Base-by-base conservation (phyloP, 2,888 invertebrate species). In the Anthophora plumipes region DNA sequence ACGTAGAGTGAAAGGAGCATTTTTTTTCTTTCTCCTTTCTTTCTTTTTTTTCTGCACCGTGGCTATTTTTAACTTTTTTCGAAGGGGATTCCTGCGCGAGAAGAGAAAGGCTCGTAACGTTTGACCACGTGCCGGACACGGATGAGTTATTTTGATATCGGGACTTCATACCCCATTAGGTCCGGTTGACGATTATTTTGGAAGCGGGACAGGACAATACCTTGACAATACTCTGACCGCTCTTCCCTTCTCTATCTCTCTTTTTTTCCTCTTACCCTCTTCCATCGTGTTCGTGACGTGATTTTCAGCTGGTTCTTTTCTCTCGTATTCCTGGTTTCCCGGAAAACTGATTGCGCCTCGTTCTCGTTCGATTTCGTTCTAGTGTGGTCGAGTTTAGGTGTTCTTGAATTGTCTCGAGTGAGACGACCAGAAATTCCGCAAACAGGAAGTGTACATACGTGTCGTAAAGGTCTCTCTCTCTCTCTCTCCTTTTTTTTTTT, bases 101-200 rank as follows among this genome's bases (percentile, higher is more conserved):
- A 67, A 66, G 80, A 73, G 83, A 82, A 84, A 85, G 78, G 67
- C 69, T 70, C 69, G 69, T 63, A 70, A 59, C 74, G 76, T 78
- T 85, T 85, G 88, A 88, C 89, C 85, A 77, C 87, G 83, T 77
- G 85, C 83, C 78, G 89, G 88, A 86, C 86, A 88, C 88, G 89
- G 84, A 83, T 83, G 91, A 90, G 89, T 90, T 91, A 91, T 91
- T 92, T 91, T 91, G 91, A 91, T 93, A 93, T 93, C 93, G 88
- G 92, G 87, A 84, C 89, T 92, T 93, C 83, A 92, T 92, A 90
- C 91, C 87, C 92, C 93, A 93, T 93, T 93, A 92, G 90, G 84
- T 89, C 69, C 84, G 86, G 69, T 67, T 75, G 86, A 87, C 89
- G 92, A 92, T 93, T 92, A 92, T 92, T 93, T 91, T 86, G 87